A percentile compares a stretch with the other conserved stretches of the same genome.
phyloP scores from a whole-genome alignment of 2,888 invertebrate species.

The Noctua fimbriata region DNA sequence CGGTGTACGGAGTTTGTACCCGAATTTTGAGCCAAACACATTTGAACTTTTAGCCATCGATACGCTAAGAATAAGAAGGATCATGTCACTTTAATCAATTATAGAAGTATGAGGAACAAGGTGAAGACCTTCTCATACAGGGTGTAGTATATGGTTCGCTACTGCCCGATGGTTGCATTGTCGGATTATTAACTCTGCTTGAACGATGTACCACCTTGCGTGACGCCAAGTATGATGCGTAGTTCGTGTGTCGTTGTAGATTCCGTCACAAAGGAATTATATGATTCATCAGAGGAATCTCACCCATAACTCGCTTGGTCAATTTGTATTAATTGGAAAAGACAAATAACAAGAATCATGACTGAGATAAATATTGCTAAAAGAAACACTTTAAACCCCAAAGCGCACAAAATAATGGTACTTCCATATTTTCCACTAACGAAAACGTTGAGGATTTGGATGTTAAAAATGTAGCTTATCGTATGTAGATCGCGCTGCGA shows the following conservation, averaged over 20 bases:
- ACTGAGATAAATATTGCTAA: background rate
- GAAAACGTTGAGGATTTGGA: conserved; percentile 11
- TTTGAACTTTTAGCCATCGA: no score
- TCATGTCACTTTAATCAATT: no score
- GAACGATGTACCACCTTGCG: background rate
- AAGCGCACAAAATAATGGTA: background rate
- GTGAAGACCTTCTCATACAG: no score
- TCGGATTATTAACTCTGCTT: no score
- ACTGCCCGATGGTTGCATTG: no score
- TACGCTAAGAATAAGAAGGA: no score
- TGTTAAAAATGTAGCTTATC: conserved; percentile 32
- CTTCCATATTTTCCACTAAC: background rate
- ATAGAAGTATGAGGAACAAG: no score
- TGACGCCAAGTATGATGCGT: background rate
- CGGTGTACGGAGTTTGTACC: no score
- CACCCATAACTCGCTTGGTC: no score
- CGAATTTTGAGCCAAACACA: background rate
- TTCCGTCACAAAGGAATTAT: background rate
- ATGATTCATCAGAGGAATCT: background rate
- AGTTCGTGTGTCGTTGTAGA: background rate
- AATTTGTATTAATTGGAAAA: background rate
- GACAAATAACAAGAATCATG: background rate
- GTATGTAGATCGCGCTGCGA: conserved; percentile 23
- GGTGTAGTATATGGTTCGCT: no score
- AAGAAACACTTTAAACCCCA: background rate